Evolutionary conservation across 2,113 vertebrate genomes (phyloP).

Genomic region (Noturus placidus): DNA sequence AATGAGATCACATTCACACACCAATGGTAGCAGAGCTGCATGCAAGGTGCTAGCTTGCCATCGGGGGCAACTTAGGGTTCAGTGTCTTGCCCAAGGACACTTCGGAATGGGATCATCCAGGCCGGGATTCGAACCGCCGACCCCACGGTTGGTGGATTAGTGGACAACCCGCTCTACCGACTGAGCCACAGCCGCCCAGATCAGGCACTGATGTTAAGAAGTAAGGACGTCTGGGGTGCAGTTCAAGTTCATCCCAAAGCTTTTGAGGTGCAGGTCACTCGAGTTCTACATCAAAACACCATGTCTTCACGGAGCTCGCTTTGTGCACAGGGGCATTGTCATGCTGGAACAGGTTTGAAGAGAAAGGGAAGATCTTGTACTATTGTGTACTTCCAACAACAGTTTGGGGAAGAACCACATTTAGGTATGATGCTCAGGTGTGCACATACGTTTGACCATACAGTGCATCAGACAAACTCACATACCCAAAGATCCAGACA

Average conservation of each 20-base stretch:
- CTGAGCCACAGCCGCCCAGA: too few species aligned
- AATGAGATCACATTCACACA: too few species aligned
- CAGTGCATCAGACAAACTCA: background rate
- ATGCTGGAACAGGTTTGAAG: background rate
- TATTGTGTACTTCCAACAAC: background rate
- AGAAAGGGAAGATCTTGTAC: background rate
- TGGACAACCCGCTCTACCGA: too few species aligned
- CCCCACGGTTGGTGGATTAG: too few species aligned
- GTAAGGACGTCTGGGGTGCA: background rate
- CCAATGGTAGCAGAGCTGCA: too few species aligned
- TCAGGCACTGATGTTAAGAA: background rate
- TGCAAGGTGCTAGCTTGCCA: too few species aligned
- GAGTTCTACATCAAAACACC: background rate
- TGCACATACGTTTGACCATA: background rate
- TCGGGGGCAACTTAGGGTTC: too few species aligned
- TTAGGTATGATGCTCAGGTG: background rate
- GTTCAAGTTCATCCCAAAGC: background rate
- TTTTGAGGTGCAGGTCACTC: background rate
- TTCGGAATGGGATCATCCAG: too few species aligned
- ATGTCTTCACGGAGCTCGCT: background rate
- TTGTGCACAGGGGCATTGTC: background rate
- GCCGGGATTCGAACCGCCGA: too few species aligned
- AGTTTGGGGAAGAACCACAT: background rate
- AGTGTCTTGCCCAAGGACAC: too few species aligned
- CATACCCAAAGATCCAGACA: constrained; percentile 90